Percentiles rank a stretch among this genome's conserved stretches.
Evolutionary conservation across 2,797 vertebrate genomes (phyloP).

Genomic region (Pelochelys cantorii): DNA sequence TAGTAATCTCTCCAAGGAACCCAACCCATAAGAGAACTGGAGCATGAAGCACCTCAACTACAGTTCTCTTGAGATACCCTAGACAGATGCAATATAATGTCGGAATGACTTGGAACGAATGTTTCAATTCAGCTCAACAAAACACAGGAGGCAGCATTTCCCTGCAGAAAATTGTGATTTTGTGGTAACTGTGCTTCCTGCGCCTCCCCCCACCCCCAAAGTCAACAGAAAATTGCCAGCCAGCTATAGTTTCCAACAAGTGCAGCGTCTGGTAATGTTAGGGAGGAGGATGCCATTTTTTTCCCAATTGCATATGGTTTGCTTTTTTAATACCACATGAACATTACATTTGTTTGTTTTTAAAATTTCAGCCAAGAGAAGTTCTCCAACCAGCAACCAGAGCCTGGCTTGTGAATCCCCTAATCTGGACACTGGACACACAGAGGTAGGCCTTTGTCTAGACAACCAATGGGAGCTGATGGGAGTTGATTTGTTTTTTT

Average conservation of each 20-base stretch:
- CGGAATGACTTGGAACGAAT: neutral
- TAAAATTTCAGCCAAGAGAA: conserved; percentile 90
- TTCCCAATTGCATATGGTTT: neutral
- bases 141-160: neutral
- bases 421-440: conserved; percentile 82
- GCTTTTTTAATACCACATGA: neutral
- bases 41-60: neutral
- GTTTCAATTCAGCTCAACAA: neutral
- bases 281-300: neutral
- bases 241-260: neutral
- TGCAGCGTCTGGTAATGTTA: neutral
- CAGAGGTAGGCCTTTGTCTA: conserved; percentile 63
- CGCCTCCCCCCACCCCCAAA: neutral
- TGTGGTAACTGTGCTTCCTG: neutral
- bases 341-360: conserved; percentile 23
- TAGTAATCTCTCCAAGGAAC: conserved; percentile 12
- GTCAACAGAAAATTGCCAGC: neutral
- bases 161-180: neutral
- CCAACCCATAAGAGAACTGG: neutral
- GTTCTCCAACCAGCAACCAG: conserved; percentile 92
- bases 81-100: neutral
- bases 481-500: neutral
- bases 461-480: neutral
- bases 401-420: conserved; percentile 88
- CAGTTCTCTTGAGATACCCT: neutral